Conservation (phyloP, 2,888 invertebrate genomes). For the Hybos culiciformis region DNA sequence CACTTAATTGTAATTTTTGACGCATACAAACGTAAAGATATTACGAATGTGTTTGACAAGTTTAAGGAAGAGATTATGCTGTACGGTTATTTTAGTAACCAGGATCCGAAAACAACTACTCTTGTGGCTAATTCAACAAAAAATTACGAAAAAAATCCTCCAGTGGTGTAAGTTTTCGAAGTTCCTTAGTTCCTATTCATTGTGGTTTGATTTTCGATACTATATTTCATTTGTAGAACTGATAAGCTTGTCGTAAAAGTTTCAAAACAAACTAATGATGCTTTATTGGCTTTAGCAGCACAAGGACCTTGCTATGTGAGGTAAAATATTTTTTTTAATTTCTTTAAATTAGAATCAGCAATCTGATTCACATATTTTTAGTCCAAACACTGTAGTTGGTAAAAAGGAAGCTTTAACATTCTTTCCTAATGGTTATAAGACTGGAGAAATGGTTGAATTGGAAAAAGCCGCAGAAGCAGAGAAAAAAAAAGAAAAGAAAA, state of each 20-base stretch:
- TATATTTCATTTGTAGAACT: conserved; percentile 36
- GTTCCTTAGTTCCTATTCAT: neutral
- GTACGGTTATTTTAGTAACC: conserved; percentile 56
- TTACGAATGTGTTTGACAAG: conserved; percentile 39
- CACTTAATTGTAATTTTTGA: conserved; percentile 54
- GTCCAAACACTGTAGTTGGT: conserved; percentile 50
- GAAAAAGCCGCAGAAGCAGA: conserved; percentile 28
- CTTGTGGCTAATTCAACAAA: conserved; percentile 48
- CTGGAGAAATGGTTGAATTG: conserved; percentile 31
- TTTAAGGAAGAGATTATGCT: conserved; percentile 42
- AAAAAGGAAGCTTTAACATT: conserved; percentile 47
- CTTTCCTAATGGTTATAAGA: conserved; percentile 53
- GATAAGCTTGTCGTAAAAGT: conserved; percentile 58
- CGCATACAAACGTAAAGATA: conserved; percentile 48
- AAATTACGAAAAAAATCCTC: conserved; percentile 37
- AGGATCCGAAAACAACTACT: conserved; percentile 42
- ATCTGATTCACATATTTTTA: no score
- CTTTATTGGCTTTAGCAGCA: conserved; percentile 46
- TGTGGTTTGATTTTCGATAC: neutral
- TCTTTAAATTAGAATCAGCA: no score
- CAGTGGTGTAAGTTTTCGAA: conserved; percentile 21
- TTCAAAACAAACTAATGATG: conserved; percentile 47
- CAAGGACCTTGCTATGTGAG: conserved; percentile 56
- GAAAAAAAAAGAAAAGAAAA: conserved; percentile 42
- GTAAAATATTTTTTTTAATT: no score